Percentiles rank a stretch among this genome's conserved stretches.
Conservation (phyloP, 2,113 vertebrate species). For the Pituophis catenifer region DNA sequence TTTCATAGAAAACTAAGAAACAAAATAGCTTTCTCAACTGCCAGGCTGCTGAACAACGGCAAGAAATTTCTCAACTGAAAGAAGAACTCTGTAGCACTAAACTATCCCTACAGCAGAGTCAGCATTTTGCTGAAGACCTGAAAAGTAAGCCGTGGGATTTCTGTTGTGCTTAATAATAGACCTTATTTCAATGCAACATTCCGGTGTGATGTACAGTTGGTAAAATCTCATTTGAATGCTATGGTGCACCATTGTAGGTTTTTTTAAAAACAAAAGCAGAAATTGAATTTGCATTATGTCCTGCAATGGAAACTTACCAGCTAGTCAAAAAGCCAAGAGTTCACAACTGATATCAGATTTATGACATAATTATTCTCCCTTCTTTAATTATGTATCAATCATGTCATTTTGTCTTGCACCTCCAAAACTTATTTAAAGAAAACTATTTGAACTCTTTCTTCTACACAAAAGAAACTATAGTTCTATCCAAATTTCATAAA, state of each 20-base stretch:
- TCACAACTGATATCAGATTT: neutral
- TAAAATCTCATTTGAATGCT: neutral
- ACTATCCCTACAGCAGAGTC: conserved; percentile 75
- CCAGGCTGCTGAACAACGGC: conserved; percentile 75
- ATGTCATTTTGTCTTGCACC: neutral
- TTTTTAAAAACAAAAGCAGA: neutral
- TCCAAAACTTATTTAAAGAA: neutral
- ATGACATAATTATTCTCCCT: neutral
- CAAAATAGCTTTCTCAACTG: conserved; percentile 70
- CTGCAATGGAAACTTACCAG: neutral
- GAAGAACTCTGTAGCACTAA: conserved; percentile 75
- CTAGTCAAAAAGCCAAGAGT: neutral
- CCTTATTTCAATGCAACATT: neutral
- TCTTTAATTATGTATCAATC: neutral
- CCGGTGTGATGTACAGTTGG: neutral
- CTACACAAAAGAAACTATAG: neutral
- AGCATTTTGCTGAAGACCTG: conserved; percentile 77
- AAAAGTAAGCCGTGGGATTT: conserved; percentile 72
- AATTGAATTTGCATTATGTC: neutral
- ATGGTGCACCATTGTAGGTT: neutral
- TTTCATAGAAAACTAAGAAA: conserved; percentile 76
- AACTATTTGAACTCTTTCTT: neutral
- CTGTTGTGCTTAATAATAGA: neutral
- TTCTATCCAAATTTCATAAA: neutral
- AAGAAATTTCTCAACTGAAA: conserved; percentile 73